Conservation (phyloP, 2,113 vertebrate species). For the Glaucidium brasilianum region DNA sequence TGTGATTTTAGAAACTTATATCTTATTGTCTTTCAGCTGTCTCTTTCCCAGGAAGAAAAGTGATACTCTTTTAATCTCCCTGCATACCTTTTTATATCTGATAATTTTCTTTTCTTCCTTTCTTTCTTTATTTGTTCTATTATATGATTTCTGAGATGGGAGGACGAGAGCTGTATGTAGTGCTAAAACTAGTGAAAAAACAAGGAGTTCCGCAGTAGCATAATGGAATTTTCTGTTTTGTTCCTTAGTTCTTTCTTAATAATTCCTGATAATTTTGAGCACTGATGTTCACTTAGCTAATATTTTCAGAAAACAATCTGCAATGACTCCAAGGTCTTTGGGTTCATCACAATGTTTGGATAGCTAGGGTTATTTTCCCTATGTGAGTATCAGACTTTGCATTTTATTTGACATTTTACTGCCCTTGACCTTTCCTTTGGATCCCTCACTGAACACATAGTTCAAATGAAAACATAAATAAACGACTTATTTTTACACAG, state of each 20-base stretch:
- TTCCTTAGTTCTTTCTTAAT: not conserved
- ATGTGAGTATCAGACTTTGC: not conserved
- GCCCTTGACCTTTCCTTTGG: not conserved
- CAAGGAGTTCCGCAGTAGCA: not conserved
- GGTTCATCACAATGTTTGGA: not conserved
- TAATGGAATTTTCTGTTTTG: not conserved
- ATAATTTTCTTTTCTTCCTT: not conserved
- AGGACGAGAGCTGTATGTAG: not conserved
- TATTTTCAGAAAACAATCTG: not conserved
- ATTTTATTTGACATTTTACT: not conserved
- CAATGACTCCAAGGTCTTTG: not conserved
- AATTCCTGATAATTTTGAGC: not conserved
- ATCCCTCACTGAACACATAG: not conserved
- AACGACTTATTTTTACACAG: not conserved
- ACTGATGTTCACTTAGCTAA: not conserved
- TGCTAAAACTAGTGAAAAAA: not conserved
- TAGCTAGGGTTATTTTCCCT: not conserved
- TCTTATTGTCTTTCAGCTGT: not conserved
- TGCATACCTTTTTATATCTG: accelerated
- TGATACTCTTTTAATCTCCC: not conserved
- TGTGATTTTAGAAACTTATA: not conserved
- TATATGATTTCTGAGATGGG: not conserved
- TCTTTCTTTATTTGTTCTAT: not conserved
- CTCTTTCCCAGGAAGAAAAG: not conserved
- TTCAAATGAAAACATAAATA: not conserved